Evolutionary conservation across 1,140 invertebrate species (phyloP).

Genomic region (Chionoecetes opilio): DNA sequence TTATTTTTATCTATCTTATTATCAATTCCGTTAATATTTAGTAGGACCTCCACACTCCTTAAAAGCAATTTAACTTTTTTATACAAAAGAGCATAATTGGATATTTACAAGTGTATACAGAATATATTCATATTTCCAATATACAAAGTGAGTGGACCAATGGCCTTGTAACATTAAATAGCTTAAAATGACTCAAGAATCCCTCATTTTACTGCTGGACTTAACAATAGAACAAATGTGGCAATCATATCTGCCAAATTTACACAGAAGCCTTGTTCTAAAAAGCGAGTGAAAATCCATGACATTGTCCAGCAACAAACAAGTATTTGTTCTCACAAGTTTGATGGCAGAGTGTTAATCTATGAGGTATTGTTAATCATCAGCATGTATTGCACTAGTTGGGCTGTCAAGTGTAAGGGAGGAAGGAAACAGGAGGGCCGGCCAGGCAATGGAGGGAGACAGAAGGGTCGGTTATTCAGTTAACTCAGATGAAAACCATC

Average conservation of each 20-base stretch:
- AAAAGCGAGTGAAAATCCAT: neutral
- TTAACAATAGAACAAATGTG: neutral
- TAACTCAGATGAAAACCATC: slow-evolving; percentile 4
- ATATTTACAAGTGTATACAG: slow-evolving; percentile 11
- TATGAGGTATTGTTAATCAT: slow-evolving; percentile 21
- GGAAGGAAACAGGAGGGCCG: neutral
- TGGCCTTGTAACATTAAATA: neutral
- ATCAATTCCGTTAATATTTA: neutral
- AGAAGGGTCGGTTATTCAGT: neutral
- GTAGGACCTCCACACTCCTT: slow-evolving; percentile 13
- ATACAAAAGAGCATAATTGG: neutral
- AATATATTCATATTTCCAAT: neutral
- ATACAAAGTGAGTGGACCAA: slow-evolving; percentile 19
- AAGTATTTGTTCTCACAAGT: neutral
- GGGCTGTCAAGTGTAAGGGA: neutral
- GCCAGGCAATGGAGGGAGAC: neutral
- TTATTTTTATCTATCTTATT: neutral
- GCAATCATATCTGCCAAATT: neutral
- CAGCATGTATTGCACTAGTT: neutral
- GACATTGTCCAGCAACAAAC: neutral
- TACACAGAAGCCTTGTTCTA: neutral
- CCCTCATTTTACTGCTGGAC: neutral
- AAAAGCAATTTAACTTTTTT: neutral
- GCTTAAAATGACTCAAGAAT: neutral
- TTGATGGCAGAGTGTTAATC: slow-evolving; percentile 8